Evolutionary conservation across 2,113 vertebrate genomes (phyloP).

Genomic region (Okapia johnstoni): DNA sequence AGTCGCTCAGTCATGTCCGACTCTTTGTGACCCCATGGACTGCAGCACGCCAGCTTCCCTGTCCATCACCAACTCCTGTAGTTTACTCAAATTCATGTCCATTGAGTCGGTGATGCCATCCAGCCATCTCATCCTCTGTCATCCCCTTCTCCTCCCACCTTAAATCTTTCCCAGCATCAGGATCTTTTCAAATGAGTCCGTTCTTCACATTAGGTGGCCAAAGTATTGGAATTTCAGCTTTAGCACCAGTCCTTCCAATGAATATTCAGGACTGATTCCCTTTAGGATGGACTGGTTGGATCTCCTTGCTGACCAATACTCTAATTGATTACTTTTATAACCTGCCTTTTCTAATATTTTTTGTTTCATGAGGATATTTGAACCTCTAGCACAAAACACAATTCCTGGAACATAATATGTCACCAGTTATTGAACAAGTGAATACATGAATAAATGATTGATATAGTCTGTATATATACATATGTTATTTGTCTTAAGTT

Average conservation of each 20-base stretch:
- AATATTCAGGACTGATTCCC: neutral
- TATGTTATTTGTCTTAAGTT: neutral
- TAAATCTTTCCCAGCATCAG: neutral
- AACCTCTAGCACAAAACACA: neutral
- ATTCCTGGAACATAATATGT: neutral
- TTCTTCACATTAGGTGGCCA: neutral
- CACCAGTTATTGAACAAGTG: neutral
- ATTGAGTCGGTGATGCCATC: neutral
- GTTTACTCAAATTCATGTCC: neutral
- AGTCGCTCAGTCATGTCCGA: accelerated
- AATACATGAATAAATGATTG: neutral
- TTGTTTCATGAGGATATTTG: neutral
- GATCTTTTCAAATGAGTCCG: neutral
- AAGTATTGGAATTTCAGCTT: neutral
- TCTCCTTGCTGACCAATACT: neutral
- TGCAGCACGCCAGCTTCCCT: neutral
- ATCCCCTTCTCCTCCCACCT: neutral
- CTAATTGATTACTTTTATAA: neutral
- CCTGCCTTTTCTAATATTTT: neutral
- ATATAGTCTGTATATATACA: neutral
- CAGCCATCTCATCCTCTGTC: neutral
- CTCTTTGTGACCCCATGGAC: neutral
- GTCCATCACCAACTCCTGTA: neutral
- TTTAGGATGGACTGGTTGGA: neutral
- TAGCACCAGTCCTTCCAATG: neutral